These are phyloP conservation scores for Suncus etruscus DNA, from an alignment of 2,113 vertebrate genomes.

Conservation along the genomic window DNA sequence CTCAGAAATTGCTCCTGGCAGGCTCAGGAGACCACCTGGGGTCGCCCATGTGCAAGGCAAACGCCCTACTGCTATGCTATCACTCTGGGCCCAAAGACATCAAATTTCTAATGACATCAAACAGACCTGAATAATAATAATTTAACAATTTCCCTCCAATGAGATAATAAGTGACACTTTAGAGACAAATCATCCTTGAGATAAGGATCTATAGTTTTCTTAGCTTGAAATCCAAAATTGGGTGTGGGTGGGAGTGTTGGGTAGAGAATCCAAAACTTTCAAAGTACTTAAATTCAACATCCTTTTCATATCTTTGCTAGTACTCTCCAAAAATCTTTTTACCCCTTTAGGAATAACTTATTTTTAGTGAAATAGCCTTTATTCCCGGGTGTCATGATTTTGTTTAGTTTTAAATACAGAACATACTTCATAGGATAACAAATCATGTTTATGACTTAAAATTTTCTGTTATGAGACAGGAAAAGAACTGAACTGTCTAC, in stretches of 20 bases:
- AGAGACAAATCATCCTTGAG: constrained; percentile 20
- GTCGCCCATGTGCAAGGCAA: too few relatives aligned
- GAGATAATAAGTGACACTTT: constrained; percentile 3
- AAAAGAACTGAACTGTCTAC: not conserved
- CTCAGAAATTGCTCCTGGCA: too few relatives aligned
- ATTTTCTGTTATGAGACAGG: constrained; percentile 32
- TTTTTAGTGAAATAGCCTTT: constrained; percentile 30
- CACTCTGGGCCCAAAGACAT: not conserved
- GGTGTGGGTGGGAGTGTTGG: too few relatives aligned
- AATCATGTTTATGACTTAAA: constrained; percentile 46
- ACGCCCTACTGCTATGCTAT: too few relatives aligned
- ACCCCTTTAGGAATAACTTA: not conserved
- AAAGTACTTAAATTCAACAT: constrained; percentile 33
- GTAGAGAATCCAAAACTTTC: too few relatives aligned
- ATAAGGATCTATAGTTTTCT: too few relatives aligned
- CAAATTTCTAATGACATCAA: constrained; percentile 11
- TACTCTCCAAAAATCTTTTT: not conserved
- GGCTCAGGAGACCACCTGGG: too few relatives aligned
- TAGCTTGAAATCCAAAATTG: too few relatives aligned
- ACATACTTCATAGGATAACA: constrained; percentile 15
- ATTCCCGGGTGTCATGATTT: not conserved
- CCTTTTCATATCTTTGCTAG: not conserved
- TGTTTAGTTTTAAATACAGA: constrained; percentile 24
- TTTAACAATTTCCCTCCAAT: constrained; percentile 5
- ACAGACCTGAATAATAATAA: constrained; percentile 29